These are phyloP conservation scores for Mormyrus lacerda DNA, from an alignment of 2,113 vertebrate genomes.

Conservation along the genomic window DNA sequence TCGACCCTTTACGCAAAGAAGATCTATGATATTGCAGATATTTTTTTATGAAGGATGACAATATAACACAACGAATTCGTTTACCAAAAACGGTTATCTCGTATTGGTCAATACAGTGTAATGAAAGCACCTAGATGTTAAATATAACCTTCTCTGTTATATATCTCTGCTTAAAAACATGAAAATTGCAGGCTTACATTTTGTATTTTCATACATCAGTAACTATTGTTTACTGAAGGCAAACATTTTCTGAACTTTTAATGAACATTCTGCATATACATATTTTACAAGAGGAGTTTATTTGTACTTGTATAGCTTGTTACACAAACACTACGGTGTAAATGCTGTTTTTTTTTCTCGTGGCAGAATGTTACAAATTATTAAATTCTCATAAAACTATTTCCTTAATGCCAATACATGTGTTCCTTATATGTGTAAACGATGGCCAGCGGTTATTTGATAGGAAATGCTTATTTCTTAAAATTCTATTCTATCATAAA, in stretches of 20 bases:
- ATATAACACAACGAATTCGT: neutral
- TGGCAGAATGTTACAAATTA: neutral
- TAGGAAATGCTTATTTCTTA: neutral
- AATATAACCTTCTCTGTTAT: neutral
- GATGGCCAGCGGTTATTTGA: neutral
- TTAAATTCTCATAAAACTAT: neutral
- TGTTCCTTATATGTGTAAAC: neutral
- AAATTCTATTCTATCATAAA: neutral
- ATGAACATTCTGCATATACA: neutral
- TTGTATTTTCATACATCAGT: neutral
- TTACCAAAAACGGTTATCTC: neutral
- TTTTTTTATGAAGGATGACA: neutral
- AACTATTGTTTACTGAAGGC: neutral
- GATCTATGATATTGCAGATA: neutral
- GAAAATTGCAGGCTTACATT: neutral
- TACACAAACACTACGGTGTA: neutral
- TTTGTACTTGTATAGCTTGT: neutral
- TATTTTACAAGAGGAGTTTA: neutral
- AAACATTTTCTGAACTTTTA: neutral
- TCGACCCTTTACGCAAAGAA: neutral
- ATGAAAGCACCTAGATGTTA: neutral
- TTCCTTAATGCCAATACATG: neutral
- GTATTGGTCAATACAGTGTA: neutral
- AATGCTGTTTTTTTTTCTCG: neutral
- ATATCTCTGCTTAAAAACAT: neutral